phyloP scores from a whole-genome alignment of 2,888 invertebrate species.

The Drosophila affinis region DNA sequence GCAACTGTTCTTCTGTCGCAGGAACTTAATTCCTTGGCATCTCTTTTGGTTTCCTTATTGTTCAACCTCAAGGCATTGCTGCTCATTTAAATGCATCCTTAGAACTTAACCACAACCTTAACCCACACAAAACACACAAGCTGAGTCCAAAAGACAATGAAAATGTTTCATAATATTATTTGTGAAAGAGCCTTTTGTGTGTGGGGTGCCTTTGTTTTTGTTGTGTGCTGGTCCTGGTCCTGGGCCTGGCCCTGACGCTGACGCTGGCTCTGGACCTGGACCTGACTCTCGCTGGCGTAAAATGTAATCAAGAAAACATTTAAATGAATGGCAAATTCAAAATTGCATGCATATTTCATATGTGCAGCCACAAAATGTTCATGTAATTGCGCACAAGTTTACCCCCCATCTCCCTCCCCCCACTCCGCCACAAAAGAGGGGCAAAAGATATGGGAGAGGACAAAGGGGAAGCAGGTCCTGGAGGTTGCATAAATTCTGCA shows the following conservation, averaged over 20 bases:
- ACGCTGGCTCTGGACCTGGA: background rate
- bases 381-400: constrained; percentile 67
- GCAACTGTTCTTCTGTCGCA: background rate
- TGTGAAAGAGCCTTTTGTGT: constrained; percentile 44
- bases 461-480: constrained; percentile 2
- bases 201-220: constrained; percentile 12
- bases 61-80: constrained; percentile 62
- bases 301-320: constrained; percentile 77
- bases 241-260: background rate
- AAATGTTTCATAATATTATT: constrained; percentile 66
- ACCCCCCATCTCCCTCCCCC: constrained; percentile 5
- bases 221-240: background rate
- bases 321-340: constrained; percentile 77
- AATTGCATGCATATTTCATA: constrained; percentile 77
- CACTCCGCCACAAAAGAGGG: constrained; percentile 5
- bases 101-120: constrained; percentile 59
- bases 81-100: constrained; percentile 64
- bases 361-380: constrained; percentile 75
- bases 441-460: constrained; percentile 5
- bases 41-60: constrained; percentile 20
- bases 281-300: constrained; percentile 41
- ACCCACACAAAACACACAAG: constrained; percentile 33
- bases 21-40: constrained; percentile 9
- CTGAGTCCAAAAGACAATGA: constrained; percentile 55
- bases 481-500: constrained; percentile 66